Evolutionary conservation across 2,888 invertebrate species (phyloP).

Genomic region (Drosophila mayaguana): DNA sequence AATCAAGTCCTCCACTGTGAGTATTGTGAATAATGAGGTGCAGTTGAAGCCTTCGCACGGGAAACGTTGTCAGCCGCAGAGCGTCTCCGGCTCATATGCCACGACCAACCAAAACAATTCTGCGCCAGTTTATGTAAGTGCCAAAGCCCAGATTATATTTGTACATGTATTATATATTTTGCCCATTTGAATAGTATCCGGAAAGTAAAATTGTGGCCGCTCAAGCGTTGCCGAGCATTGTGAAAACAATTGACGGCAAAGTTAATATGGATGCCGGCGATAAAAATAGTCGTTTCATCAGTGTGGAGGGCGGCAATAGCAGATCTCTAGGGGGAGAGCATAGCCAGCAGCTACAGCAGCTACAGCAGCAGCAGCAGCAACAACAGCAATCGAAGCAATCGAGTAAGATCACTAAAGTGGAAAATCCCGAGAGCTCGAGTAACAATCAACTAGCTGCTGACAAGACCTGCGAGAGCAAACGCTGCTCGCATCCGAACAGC

Average conservation of each 20-base stretch:
- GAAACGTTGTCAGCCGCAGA: conserved; percentile 45
- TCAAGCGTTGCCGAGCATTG: conserved; percentile 15
- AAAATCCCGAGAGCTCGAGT: conserved; percentile 7
- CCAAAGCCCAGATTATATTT: neutral
- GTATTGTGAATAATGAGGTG: conserved; percentile 45
- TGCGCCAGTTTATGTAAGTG: conserved; percentile 76
- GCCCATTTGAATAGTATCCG: conserved; percentile 46
- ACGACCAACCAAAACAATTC: conserved; percentile 75
- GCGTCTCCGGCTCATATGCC: conserved; percentile 35
- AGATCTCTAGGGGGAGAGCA: conserved; percentile 26
- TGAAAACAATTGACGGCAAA: conserved; percentile 10
- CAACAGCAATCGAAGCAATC: conserved; percentile 4
- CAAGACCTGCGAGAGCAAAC: conserved; percentile 39
- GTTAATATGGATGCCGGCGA: conserved; percentile 2
- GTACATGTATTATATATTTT: neutral
- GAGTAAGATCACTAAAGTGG: conserved; percentile 16
- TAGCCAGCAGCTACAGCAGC: neutral
- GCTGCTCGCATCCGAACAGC: conserved; percentile 25
- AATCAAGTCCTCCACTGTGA: conserved; percentile 63
- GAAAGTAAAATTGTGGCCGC: conserved; percentile 46
- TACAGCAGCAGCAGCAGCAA: conserved; percentile 7
- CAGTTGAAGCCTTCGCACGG: conserved; percentile 44
- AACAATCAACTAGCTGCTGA: conserved; percentile 22
- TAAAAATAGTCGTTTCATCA: conserved; percentile 28
- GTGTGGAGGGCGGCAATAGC: conserved; percentile 18